These are phyloP conservation scores for Siniperca chuatsi DNA, from an alignment of 2,113 vertebrate species.

Conservation along the genomic window DNA sequence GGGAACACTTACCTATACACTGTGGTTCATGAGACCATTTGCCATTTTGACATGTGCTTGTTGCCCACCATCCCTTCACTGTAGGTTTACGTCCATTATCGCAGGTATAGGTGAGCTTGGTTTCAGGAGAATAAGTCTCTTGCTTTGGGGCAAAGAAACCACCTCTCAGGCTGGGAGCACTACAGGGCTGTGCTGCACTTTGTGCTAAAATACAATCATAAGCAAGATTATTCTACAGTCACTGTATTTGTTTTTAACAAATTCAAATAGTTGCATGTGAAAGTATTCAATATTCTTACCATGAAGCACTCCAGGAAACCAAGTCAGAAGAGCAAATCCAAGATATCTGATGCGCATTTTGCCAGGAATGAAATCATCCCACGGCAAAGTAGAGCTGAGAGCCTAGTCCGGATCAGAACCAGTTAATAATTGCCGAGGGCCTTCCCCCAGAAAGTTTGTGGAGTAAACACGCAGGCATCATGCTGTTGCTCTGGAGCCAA, in stretches of 20 bases:
- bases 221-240: not conserved
- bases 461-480: not conserved
- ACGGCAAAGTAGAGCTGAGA: not conserved
- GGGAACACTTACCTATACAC: conserved; percentile 62
- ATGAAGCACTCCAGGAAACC: not conserved
- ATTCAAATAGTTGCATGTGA: not conserved
- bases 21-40: conserved; percentile 46
- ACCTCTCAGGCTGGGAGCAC: not conserved
- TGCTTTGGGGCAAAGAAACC: not conserved
- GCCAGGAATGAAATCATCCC: not conserved
- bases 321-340: not conserved
- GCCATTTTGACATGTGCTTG: conserved; percentile 40
- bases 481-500: not conserved
- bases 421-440: not conserved
- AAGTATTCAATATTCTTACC: not conserved
- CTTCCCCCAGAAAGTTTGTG: not conserved
- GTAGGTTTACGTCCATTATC: conserved; percentile 33
- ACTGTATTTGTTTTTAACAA: not conserved
- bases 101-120: conserved; percentile 16
- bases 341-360: not conserved
- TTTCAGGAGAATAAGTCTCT: not conserved
- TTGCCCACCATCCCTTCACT: conserved; percentile 65
- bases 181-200: not conserved
- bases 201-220: not conserved
- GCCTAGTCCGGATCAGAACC: not conserved